Evolutionary conservation across 2,113 vertebrate species (phyloP).

Genomic region (Amblyornis subalaris): DNA sequence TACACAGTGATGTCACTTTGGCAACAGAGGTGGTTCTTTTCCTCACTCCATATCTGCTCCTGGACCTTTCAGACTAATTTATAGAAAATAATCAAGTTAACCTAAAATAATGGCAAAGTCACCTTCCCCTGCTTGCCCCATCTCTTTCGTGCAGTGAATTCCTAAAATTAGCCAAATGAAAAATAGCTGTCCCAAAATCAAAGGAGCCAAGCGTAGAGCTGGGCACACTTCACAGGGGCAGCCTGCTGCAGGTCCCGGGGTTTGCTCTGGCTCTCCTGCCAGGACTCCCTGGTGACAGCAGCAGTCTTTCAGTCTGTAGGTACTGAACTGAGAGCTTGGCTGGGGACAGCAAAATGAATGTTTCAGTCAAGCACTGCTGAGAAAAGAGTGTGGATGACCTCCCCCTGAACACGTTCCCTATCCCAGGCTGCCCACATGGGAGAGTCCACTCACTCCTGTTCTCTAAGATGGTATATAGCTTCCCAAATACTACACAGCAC

Average conservation of each 20-base stretch:
- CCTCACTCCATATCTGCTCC: not conserved
- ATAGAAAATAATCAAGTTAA: not conserved
- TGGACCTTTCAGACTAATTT: not conserved
- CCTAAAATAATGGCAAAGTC: not conserved
- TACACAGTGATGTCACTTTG: not conserved
- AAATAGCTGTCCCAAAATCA: not conserved
- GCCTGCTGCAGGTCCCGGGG: not conserved
- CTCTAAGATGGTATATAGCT: not conserved
- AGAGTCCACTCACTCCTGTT: not conserved
- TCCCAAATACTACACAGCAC: not conserved
- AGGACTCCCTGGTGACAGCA: not conserved
- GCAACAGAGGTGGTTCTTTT: not conserved
- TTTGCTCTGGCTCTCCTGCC: not conserved
- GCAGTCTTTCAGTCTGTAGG: not conserved
- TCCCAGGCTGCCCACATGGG: not conserved
- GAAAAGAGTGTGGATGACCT: accelerated
- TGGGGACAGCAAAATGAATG: not conserved
- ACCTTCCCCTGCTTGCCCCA: not conserved
- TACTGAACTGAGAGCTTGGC: not conserved
- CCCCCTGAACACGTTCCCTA: not conserved
- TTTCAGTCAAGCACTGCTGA: not conserved
- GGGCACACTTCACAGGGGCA: not conserved
- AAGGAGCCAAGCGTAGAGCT: not conserved
- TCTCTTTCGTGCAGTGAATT: not conserved
- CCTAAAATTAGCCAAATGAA: not conserved